These are phyloP conservation scores for Rhingia campestris DNA, from an alignment of 2,888 invertebrate species.

Conservation along the genomic window DNA sequence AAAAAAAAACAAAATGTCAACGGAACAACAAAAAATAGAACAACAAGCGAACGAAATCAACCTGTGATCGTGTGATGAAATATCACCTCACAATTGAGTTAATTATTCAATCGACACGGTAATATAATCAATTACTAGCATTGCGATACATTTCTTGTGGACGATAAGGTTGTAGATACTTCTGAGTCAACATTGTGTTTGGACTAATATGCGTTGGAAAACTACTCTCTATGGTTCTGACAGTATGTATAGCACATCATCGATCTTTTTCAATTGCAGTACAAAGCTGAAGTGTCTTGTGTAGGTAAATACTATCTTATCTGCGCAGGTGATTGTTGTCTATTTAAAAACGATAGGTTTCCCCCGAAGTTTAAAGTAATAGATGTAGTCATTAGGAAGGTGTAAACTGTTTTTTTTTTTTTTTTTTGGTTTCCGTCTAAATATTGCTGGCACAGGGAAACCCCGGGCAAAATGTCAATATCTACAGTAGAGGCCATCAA, in stretches of 20 bases:
- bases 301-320: conserved; percentile 44
- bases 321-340: conserved; percentile 30
- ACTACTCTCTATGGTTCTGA: too few relatives aligned
- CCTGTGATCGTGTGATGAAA: conserved; percentile 47
- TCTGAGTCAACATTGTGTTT: conserved; percentile 1
- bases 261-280: neutral
- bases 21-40: neutral
- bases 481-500: too few relatives aligned
- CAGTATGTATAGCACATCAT: too few relatives aligned
- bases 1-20: conserved; percentile 10
- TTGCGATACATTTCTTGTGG: conserved; percentile 20
- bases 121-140: conserved; percentile 27
- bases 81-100: conserved; percentile 21
- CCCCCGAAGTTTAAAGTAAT: too few relatives aligned
- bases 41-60: conserved; percentile 6
- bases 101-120: conserved; percentile 43
- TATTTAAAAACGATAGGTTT: neutral
- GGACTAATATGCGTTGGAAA: conserved; percentile 15
- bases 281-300: conserved; percentile 28
- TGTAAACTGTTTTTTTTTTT: too few relatives aligned
- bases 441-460: too few relatives aligned
- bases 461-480: too few relatives aligned
- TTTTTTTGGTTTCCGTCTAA: too few relatives aligned
- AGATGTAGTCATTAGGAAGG: too few relatives aligned
- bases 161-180: conserved; percentile 14